A percentile compares a stretch with the other conserved stretches of the same genome.
phyloP scores from a whole-genome alignment of 1,140 invertebrate species.

The Pomacea maculata region DNA sequence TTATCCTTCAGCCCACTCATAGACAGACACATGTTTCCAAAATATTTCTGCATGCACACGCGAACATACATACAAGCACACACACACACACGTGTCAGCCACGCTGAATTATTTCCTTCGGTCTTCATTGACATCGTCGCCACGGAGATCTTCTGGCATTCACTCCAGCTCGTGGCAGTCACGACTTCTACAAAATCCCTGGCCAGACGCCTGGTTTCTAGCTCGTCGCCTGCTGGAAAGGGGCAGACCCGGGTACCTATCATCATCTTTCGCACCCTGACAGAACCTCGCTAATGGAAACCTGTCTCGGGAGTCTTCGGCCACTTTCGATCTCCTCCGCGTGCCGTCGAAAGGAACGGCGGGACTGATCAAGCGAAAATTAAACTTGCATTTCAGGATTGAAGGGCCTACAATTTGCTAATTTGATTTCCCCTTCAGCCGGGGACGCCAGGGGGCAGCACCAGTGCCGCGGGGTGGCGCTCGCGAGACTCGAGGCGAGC shows the following conservation, averaged over 20 bases:
- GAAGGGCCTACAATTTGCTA: slow-evolving; percentile 18
- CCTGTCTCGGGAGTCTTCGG: slow-evolving; percentile 1
- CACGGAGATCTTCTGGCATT: too few relatives aligned
- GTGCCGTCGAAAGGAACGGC: background rate
- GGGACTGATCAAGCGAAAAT: slow-evolving; percentile 15
- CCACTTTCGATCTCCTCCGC: background rate
- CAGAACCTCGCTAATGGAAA: slow-evolving; percentile 6
- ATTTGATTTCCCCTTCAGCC: slow-evolving; percentile 17
- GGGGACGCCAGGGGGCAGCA: slow-evolving; percentile 4
- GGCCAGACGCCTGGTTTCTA: too few relatives aligned
- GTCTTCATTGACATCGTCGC: too few relatives aligned
- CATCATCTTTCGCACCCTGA: background rate
- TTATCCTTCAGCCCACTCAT: too few relatives aligned
- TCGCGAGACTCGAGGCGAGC: background rate
- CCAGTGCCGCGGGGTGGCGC: background rate
- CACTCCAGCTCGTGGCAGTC: too few relatives aligned
- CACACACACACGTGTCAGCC: background rate
- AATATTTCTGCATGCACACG: background rate
- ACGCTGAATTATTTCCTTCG: too few relatives aligned
- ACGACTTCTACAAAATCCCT: too few relatives aligned
- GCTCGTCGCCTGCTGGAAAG: too few relatives aligned
- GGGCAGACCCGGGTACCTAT: background rate
- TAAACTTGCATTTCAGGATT: slow-evolving; percentile 20
- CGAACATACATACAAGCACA: background rate
- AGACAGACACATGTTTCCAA: background rate